phyloP scores from a whole-genome alignment of 2,113 vertebrate species.

The Tursiops truncatus region DNA sequence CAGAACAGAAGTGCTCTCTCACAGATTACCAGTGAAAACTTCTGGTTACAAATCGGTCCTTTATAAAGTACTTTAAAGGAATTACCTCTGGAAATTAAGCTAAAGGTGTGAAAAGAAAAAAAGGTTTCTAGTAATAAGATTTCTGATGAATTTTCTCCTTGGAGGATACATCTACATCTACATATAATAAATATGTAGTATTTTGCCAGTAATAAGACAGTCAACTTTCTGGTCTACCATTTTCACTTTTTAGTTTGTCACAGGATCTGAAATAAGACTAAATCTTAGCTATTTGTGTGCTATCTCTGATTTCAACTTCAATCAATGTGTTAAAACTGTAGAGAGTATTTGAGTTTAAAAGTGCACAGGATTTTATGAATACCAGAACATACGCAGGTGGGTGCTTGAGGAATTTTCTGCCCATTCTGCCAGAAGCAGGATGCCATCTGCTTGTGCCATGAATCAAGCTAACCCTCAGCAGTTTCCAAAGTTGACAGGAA shows the following conservation, averaged over 20 bases:
- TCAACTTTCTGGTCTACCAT: background rate
- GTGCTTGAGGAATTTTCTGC: constrained; percentile 62
- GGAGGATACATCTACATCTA: background rate
- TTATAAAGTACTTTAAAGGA: constrained; percentile 7
- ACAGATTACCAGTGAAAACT: constrained; percentile 15
- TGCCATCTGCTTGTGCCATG: constrained; percentile 64
- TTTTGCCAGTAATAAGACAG: background rate
- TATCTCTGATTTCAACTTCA: constrained; percentile 21
- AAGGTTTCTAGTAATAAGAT: background rate
- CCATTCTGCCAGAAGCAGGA: constrained; percentile 60
- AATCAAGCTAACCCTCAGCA: constrained; percentile 53
- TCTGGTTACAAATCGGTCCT: background rate
- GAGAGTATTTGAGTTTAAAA: constrained; percentile 39
- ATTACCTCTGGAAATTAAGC: constrained; percentile 9
- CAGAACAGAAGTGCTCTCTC: background rate
- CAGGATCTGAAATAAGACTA: constrained; percentile 18
- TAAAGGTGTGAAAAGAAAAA: background rate
- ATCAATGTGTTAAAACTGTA: constrained; percentile 52
- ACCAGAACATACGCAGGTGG: constrained; percentile 64
- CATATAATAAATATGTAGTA: background rate
- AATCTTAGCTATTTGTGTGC: background rate
- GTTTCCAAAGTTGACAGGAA: constrained; percentile 60
- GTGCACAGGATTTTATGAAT: constrained; percentile 45
- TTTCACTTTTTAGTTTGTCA: background rate
- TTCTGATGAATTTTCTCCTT: constrained; percentile 9